Conservation (phyloP, 2,888 invertebrate genomes). For the Petrolisthes manimaculis region DNA sequence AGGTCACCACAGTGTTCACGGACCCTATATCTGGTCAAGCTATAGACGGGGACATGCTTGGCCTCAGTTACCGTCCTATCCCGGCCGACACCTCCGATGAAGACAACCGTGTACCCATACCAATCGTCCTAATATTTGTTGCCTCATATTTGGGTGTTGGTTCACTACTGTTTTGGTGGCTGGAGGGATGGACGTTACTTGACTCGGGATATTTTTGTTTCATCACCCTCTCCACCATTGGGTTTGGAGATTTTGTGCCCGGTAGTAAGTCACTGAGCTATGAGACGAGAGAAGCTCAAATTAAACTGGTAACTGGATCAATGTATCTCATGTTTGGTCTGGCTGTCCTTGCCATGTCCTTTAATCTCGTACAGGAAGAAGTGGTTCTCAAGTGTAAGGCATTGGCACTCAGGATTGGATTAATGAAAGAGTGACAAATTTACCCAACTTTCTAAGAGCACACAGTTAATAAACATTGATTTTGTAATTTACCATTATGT, state of each 20-base stretch:
- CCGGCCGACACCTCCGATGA: constrained; percentile 56
- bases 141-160: constrained; percentile 82
- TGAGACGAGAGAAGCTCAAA: constrained; percentile 73
- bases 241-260: constrained; percentile 83
- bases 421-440: constrained; percentile 73
- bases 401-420: constrained; percentile 79
- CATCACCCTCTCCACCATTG: constrained; percentile 85
- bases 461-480: no score
- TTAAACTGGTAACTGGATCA: constrained; percentile 84
- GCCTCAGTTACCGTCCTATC: constrained; percentile 62
- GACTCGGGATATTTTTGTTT: constrained; percentile 89
- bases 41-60: constrained; percentile 62
- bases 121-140: constrained; percentile 78
- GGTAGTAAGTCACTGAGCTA: constrained; percentile 70
- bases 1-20: constrained; percentile 60
- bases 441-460: no score
- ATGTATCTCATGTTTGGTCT: constrained; percentile 83
- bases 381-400: constrained; percentile 81
- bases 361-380: constrained; percentile 85
- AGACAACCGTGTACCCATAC: constrained; percentile 74
- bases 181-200: constrained; percentile 84
- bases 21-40: constrained; percentile 64
- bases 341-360: constrained; percentile 86
- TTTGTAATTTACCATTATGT: no score
- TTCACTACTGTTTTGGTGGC: constrained; percentile 82